Conservation (phyloP, 2,113 vertebrate species). For the Stigmatopora argus region DNA sequence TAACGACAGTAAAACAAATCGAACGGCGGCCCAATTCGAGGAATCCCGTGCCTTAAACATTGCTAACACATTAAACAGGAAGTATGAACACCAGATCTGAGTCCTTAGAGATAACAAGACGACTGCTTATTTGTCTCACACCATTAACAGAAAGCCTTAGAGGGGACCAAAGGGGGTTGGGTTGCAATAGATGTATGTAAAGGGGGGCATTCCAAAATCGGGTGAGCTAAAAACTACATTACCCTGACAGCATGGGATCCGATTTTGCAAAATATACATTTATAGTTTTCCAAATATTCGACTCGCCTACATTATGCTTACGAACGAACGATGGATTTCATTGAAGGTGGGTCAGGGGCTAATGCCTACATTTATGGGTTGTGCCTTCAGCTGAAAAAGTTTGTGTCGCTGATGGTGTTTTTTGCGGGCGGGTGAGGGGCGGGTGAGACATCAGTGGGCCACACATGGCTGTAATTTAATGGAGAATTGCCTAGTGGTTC, state of each 20-base stretch:
- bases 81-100: conserved; percentile 32
- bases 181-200: conserved; percentile 38
- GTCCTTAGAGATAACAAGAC: conserved; percentile 57
- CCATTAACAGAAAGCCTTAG: conserved; percentile 24
- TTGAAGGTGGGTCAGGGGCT: neutral
- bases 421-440: conserved; percentile 37
- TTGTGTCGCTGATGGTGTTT: neutral
- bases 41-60: neutral
- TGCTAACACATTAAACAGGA: conserved; percentile 44
- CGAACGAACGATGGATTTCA: neutral
- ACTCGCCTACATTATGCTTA: neutral
- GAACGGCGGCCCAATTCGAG: neutral
- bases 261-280: neutral
- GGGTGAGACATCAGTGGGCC: conserved; percentile 58
- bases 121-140: conserved; percentile 56
- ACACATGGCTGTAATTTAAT: conserved; percentile 78
- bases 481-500: conserved; percentile 73
- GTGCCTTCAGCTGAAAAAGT: neutral
- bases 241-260: neutral
- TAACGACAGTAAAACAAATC: neutral
- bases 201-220: conserved; percentile 29
- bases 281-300: neutral
- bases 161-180: conserved; percentile 9
- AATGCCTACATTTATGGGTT: neutral
- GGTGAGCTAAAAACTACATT: neutral